phyloP scores from a whole-genome alignment of 1,140 invertebrate genomes.

The silkworm (Bombyx mori) region ASM3026992v2 NC_085132.1:128001-128500 shows the following conservation, averaged over 20 bases:
- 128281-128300: background rate
- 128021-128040: constrained; percentile 11
- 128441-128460: too few relatives aligned
- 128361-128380: too few relatives aligned
- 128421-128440: too few relatives aligned
- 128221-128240: constrained; percentile 4
- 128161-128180: constrained; percentile 29
- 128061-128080: background rate
- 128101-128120: background rate
- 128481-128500: too few relatives aligned
- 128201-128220: constrained; percentile 19
- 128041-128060: constrained; percentile 12
- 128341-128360: too few relatives aligned
- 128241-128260: background rate
- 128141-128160: constrained; percentile 30
- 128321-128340: too few relatives aligned
- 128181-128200: constrained; percentile 30
- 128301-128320: too few relatives aligned
- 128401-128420: too few relatives aligned
- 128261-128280: background rate
- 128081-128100: background rate
- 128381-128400: too few relatives aligned
- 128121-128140: constrained; percentile 27
- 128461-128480: too few relatives aligned
- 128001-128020: constrained; percentile 14